Percentiles rank a stretch among this genome's conserved stretches.
Evolutionary conservation across 2,888 invertebrate genomes (phyloP).

Genomic region (Parnassius smintheus): DNA sequence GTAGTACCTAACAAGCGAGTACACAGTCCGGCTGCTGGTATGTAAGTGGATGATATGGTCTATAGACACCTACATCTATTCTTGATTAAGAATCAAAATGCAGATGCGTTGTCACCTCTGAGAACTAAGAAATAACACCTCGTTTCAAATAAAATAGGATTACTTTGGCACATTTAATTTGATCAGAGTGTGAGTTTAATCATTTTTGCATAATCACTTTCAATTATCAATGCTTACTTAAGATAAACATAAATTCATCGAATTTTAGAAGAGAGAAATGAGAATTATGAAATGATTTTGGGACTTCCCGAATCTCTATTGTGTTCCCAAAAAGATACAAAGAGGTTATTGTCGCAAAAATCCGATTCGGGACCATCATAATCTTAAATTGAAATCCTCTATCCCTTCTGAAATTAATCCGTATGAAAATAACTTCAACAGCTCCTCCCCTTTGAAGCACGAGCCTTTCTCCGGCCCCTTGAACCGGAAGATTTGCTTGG

Average conservation of each 20-base stretch:
- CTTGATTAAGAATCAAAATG: too few species aligned
- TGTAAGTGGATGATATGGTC: too few species aligned
- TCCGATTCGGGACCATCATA: constrained; percentile 13
- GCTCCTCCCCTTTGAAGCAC: constrained; percentile 17
- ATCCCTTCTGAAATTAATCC: constrained; percentile 34
- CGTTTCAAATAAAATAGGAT: too few species aligned
- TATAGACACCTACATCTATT: too few species aligned
- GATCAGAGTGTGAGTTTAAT: not conserved
- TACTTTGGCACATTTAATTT: not conserved
- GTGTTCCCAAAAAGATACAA: constrained; percentile 9
- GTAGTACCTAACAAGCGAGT: too few species aligned
- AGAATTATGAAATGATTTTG: constrained; percentile 3
- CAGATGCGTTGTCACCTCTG: too few species aligned
- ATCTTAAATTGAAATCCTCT: constrained; percentile 27
- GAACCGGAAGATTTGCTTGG: constrained; percentile 35
- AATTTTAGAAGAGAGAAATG: constrained; percentile 2
- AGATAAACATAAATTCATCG: constrained; percentile 17
- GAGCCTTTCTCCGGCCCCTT: constrained; percentile 16
- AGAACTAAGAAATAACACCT: too few species aligned
- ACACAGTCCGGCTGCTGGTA: too few species aligned
- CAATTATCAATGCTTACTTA: not conserved
- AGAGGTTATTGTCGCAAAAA: constrained; percentile 26
- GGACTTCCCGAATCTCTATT: constrained; percentile 13
- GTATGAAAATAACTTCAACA: constrained; percentile 39
- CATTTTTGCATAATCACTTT: too few species aligned